Conservation (phyloP, 1,140 invertebrate species). For the Lepidurus arcticus region DNA sequence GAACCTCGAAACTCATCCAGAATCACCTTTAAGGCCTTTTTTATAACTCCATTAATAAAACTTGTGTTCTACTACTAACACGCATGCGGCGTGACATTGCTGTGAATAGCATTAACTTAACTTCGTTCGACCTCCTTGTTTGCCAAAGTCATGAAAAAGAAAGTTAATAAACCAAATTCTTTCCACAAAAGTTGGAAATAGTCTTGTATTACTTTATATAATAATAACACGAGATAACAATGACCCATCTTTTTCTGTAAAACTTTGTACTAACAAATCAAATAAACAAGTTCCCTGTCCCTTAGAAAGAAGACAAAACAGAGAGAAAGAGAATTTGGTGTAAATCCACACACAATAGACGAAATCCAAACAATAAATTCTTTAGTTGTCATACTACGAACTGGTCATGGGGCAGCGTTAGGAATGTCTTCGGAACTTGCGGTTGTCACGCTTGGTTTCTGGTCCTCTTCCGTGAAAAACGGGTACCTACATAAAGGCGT, state of each 20-base stretch:
- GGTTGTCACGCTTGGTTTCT: neutral
- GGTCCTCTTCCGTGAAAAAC: neutral
- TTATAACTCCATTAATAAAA: neutral
- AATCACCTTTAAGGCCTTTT: neutral
- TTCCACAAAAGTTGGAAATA: neutral
- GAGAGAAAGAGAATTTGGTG: neutral
- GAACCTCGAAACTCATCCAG: neutral
- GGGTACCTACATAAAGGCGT: neutral
- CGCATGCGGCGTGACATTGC: constrained; percentile 4
- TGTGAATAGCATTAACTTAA: constrained; percentile 20
- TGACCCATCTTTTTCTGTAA: neutral
- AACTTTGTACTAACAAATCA: neutral
- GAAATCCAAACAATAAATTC: neutral
- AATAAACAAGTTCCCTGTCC: neutral
- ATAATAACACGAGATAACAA: neutral
- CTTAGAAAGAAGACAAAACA: neutral
- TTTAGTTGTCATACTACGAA: neutral
- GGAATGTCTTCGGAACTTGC: neutral
- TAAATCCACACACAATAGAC: neutral
- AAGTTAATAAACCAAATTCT: neutral
- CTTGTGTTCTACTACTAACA: neutral
- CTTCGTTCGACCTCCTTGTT: neutral
- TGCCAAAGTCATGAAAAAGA: neutral
- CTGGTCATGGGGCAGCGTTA: neutral
- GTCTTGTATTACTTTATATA: neutral